Conservation (phyloP, 2,113 vertebrate species). For the Trogon melanurus region DNA sequence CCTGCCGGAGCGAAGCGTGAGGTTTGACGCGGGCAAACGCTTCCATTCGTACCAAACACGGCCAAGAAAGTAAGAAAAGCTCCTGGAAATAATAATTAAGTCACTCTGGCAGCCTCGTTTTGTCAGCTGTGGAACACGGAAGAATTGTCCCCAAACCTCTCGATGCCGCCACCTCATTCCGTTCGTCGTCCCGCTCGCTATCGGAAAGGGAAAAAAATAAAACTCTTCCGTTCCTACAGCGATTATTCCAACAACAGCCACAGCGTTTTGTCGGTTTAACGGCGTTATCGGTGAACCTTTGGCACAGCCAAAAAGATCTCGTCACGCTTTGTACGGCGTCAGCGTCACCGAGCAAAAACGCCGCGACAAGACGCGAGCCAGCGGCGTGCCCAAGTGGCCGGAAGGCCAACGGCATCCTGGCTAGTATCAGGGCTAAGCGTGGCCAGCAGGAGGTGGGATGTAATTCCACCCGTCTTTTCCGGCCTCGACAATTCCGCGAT, state of each 20-base stretch:
- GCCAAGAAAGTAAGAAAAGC: not conserved
- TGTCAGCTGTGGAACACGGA: not conserved
- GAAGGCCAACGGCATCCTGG: no score
- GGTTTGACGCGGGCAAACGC: not conserved
- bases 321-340: accelerated
- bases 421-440: no score
- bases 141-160: not conserved
- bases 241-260: accelerated
- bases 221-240: accelerated
- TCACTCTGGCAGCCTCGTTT: not conserved
- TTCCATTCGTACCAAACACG: not conserved
- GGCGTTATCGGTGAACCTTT: accelerated
- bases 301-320: accelerated
- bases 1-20: not conserved
- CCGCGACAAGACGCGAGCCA: not conserved
- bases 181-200: accelerated
- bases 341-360: accelerated
- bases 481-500: no score
- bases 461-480: no score
- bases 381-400: no score
- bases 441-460: no score
- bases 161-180: accelerated
- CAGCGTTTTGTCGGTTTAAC: accelerated
- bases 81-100: no score
- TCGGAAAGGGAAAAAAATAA: no score